These are phyloP conservation scores for Lycopodina hypogea DNA, from an alignment of 37 sponge, comb jelly and placozoan genomes.

Conservation along the genomic window DNA sequence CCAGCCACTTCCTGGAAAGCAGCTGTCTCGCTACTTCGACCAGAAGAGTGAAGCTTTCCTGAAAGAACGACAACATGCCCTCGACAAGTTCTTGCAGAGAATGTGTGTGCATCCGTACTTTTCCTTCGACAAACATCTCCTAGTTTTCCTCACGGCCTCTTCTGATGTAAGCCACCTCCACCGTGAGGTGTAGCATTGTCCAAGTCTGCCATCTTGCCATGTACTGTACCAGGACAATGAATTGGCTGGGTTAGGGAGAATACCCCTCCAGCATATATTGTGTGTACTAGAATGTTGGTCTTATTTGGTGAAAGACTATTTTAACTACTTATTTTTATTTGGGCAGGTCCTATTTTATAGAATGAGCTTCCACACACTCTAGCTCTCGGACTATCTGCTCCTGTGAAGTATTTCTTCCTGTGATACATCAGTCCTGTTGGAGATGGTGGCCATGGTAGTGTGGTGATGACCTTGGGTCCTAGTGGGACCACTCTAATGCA, in stretches of 20 bases:
- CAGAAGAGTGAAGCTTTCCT: slow-evolving; percentile 75
- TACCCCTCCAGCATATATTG: background rate
- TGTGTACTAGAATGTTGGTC: no score
- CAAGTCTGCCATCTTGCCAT: background rate
- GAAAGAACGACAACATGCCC: slow-evolving; percentile 60
- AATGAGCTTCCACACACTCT: no score
- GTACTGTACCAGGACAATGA: no score
- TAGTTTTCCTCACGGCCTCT: slow-evolving; percentile 61
- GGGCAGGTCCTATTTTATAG: no score
- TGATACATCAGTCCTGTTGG: no score
- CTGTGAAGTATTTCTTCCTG: no score
- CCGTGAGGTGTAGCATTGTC: background rate
- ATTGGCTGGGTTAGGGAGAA: background rate
- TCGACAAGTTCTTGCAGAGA: slow-evolving; percentile 74
- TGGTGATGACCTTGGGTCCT: no score
- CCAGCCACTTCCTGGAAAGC: slow-evolving; percentile 89
- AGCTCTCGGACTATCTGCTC: no score
- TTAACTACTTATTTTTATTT: no score
- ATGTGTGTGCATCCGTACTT: slow-evolving; percentile 65
- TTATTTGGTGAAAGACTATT: no score
- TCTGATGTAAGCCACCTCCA: slow-evolving; percentile 29
- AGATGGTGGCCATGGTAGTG: no score
- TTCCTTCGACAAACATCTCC: slow-evolving; percentile 56
- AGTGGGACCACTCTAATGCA: no score
- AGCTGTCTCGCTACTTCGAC: slow-evolving; percentile 62